Evolutionary conservation across 1,140 invertebrate genomes (phyloP), one percentile per base, ranked within the genome.

Genomic region (Ceratina japonica): DNA sequence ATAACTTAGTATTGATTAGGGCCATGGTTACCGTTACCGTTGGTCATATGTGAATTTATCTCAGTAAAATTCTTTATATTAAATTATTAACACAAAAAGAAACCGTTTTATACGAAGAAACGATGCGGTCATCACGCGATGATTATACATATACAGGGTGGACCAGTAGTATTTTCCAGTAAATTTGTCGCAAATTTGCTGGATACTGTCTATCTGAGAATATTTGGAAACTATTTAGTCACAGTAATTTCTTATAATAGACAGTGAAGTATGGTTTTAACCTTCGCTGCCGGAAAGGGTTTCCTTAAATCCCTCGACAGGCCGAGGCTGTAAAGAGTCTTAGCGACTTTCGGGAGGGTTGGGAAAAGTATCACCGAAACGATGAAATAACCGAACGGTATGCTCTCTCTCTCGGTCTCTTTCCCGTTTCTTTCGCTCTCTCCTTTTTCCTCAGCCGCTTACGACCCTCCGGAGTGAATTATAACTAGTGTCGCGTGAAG

Each of bases 401-500:
- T 22, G 20, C 3, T 7, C 24, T 56, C 27, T 7, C 44, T 20
- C 54, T 27, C 3, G 2, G 24, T 44, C 58, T 54, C n/a, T 64
- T 58, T 18, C 37, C 37, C 2, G 5, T 24, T 75, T 58, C 31
- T 49, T 37, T 44, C 24, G 18, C 13, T 16, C 56, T 52, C 20
- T 69, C 49, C n/a, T 10, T 37, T 31, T 31, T 31, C 58, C 20
- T 31, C 20, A 13, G 49, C 64, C 27, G 62, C 24, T 70, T 24
- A 70, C 82, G 74, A 73, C 59, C 79, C 61, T 71, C 24, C 15
- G 10, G 73, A 83, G 80, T 87, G 86, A 87, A 84, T 87, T 87
- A 87, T 85, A 82, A 85, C 80, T 72, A 66, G 74, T 87, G 85
- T 87, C 86, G 85, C 77, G 81, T 70, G 62, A 87, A 87, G 85